Percentiles rank a stretch among this genome's conserved stretches.
Conservation (phyloP, 2,113 vertebrate genomes). For the Notiomystis cincta region DNA sequence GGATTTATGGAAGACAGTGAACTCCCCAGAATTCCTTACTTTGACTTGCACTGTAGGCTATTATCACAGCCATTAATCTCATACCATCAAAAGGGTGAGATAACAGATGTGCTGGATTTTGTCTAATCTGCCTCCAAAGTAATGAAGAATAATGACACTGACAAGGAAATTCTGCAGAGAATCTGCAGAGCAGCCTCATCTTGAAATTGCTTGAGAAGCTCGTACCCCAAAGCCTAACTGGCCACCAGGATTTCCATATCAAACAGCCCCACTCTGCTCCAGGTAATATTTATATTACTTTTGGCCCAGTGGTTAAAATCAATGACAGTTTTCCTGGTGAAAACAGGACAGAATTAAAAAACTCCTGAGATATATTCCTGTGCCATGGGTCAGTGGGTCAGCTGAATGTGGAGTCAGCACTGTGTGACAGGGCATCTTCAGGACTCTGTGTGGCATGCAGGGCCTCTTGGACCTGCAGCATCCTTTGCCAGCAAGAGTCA, state of each 20-base stretch:
- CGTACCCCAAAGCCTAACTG: neutral
- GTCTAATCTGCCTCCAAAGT: conserved; percentile 39
- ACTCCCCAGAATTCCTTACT: neutral
- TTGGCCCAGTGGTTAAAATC: neutral
- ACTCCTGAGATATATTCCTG: neutral
- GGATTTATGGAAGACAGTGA: neutral
- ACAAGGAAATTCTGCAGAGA: neutral
- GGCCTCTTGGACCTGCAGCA: accelerated
- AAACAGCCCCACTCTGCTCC: neutral
- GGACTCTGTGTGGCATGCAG: neutral
- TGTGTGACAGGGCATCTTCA: neutral
- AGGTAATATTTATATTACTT: neutral
- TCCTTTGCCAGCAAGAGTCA: neutral
- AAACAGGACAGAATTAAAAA: neutral
- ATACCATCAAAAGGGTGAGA: conserved; percentile 7
- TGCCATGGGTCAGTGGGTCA: neutral
- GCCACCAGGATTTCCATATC: neutral
- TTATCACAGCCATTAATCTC: conserved; percentile 38
- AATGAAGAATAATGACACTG: conserved; percentile 46
- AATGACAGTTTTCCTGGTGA: neutral
- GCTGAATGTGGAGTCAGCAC: neutral
- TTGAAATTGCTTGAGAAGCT: neutral
- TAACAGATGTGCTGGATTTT: conserved; percentile 48
- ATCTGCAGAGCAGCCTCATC: neutral
- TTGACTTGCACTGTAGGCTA: neutral